Evolutionary conservation across 2,888 invertebrate genomes (phyloP).

Genomic region (Trachelus troglodyta): DNA sequence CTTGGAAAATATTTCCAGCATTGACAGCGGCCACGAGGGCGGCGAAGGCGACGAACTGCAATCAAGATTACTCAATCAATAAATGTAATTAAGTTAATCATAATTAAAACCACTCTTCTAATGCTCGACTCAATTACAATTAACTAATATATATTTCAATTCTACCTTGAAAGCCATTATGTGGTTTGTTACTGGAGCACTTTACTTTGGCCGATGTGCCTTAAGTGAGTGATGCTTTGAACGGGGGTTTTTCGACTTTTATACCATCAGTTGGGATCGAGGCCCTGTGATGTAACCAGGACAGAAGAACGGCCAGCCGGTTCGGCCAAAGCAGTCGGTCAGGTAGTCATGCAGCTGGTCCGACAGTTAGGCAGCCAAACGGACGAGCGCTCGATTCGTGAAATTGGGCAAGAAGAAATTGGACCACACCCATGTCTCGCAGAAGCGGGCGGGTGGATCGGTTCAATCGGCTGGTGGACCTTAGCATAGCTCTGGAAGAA

Average conservation of each 20-base stretch:
- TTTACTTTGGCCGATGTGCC: slow-evolving; percentile 22
- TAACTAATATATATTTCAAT: background rate
- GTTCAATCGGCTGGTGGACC: background rate
- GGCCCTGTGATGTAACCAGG: slow-evolving; percentile 25
- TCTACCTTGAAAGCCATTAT: slow-evolving; percentile 34
- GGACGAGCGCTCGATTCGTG: slow-evolving; percentile 31
- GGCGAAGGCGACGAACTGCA: slow-evolving; percentile 67
- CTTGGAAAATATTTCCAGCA: slow-evolving; percentile 66
- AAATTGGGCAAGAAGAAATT: slow-evolving; percentile 59
- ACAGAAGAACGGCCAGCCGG: slow-evolving; percentile 35
- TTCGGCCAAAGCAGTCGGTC: slow-evolving; percentile 25
- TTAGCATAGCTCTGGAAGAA: background rate
- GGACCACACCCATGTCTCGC: slow-evolving; percentile 48
- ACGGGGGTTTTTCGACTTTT: slow-evolving; percentile 43
- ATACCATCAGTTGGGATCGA: slow-evolving; percentile 28
- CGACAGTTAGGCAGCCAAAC: slow-evolving; percentile 29
- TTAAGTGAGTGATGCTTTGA: slow-evolving; percentile 45
- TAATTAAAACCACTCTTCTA: background rate
- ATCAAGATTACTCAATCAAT: slow-evolving; percentile 17
- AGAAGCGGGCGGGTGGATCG: slow-evolving; percentile 15
- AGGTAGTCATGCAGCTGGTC: slow-evolving; percentile 26
- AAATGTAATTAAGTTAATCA: background rate
- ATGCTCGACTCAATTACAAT: too few relatives aligned
- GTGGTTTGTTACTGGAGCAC: background rate
- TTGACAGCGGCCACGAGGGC: slow-evolving; percentile 67